These are phyloP conservation scores for Micropterix aruncella DNA, from an alignment of 2,888 invertebrate genomes.

Conservation along the genomic window DNA sequence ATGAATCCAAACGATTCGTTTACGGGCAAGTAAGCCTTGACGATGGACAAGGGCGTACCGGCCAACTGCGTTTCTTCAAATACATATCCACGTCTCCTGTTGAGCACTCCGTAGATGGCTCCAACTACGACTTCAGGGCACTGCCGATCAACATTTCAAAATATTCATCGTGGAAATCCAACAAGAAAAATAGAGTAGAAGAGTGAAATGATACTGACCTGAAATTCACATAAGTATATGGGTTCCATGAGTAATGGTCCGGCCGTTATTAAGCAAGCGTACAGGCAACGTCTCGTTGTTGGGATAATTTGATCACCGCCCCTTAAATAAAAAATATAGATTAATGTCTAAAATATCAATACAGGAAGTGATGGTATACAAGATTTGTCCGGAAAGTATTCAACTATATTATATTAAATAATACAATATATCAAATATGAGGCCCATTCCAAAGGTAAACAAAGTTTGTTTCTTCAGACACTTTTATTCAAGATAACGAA, in stretches of 20 bases:
- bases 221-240: slow-evolving; percentile 98
- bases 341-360: not conserved
- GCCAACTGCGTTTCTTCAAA: slow-evolving; percentile 91
- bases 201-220: too few species aligned
- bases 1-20: slow-evolving; percentile 99
- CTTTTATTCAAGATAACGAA: too few species aligned
- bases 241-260: slow-evolving; percentile 94
- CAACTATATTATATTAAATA: not conserved
- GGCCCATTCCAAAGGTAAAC: not conserved
- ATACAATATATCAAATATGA: not conserved
- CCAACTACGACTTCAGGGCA: slow-evolving; percentile 93
- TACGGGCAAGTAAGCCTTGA: slow-evolving; percentile 97
- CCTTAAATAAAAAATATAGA: slow-evolving; percentile 30
- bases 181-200: too few species aligned
- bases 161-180: slow-evolving; percentile 2
- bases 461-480: too few species aligned
- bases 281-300: slow-evolving; percentile 93
- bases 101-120: slow-evolving; percentile 96
- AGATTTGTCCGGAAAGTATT: too few species aligned
- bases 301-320: slow-evolving; percentile 99
- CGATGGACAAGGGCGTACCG: slow-evolving; percentile 97
- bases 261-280: slow-evolving; percentile 92
- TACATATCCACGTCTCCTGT: slow-evolving; percentile 93
- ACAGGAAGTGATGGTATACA: not conserved
- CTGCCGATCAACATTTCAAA: slow-evolving; percentile 45